Conservation (phyloP, 2,888 invertebrate genomes). For the Drosophila cracens region DNA sequence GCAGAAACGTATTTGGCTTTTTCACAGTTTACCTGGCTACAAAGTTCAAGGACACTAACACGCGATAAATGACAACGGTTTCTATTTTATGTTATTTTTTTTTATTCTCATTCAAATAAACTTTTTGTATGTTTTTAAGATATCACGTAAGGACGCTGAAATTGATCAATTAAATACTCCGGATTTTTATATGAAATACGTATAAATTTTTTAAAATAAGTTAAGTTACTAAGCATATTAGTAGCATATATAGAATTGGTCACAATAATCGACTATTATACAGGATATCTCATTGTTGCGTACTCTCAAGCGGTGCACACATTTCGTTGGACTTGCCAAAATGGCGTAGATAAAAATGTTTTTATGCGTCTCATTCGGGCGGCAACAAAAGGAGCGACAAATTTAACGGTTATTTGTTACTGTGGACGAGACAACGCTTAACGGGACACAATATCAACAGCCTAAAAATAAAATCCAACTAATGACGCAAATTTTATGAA, state of each 20-base stretch:
- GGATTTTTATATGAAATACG: neutral
- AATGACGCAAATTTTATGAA: constrained; percentile 62
- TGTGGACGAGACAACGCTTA: constrained; percentile 14
- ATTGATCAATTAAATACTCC: neutral
- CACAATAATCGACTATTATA: neutral
- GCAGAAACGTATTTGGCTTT: constrained; percentile 52
- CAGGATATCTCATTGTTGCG: neutral
- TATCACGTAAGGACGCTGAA: neutral
- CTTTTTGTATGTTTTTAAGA: neutral
- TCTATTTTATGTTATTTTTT: constrained; percentile 14
- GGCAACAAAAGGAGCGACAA: constrained; percentile 27
- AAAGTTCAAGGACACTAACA: constrained; percentile 74
- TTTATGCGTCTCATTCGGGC: constrained; percentile 65
- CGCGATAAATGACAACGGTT: constrained; percentile 25
- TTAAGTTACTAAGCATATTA: neutral
- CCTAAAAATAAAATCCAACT: constrained; percentile 65
- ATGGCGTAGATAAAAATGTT: constrained; percentile 5
- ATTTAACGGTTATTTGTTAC: constrained; percentile 34
- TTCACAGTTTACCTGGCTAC: constrained; percentile 39
- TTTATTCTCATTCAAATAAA: neutral
- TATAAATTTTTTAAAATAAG: neutral
- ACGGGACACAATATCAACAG: constrained; percentile 28
- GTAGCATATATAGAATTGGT: neutral
- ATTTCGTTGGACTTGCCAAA: neutral
- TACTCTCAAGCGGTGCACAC: too few relatives aligned